phyloP scores from a whole-genome alignment of 1,140 invertebrate species.

The Drusus annulatus region DNA sequence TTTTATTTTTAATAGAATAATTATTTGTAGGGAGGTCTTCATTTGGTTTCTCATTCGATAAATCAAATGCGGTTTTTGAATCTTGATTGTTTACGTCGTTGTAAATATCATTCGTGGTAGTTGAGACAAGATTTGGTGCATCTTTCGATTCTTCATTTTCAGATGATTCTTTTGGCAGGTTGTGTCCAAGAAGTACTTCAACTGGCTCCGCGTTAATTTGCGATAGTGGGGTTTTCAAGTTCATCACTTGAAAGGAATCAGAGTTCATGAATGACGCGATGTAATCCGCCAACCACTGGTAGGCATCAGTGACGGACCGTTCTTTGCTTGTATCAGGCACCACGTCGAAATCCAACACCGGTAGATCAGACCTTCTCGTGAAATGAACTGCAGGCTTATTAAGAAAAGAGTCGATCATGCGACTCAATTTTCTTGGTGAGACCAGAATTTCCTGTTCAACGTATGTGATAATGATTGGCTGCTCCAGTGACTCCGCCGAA shows the following conservation, averaged over 20 bases:
- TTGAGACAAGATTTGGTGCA: too few species aligned
- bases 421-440: neutral
- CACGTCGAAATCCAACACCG: neutral
- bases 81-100: too few species aligned
- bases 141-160: too few species aligned
- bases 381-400: neutral
- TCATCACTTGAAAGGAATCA: neutral
- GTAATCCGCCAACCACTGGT: neutral
- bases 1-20: too few species aligned
- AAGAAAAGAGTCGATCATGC: neutral
- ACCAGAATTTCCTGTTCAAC: conserved; percentile 6
- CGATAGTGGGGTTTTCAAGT: neutral
- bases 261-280: neutral
- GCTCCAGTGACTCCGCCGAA: neutral
- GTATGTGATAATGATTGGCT: neutral
- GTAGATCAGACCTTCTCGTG: neutral
- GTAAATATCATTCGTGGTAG: too few species aligned
- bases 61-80: too few species aligned
- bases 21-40: too few species aligned
- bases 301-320: neutral
- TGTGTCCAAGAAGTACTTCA: too few species aligned
- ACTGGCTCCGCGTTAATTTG: too few species aligned
- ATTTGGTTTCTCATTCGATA: too few species aligned
- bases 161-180: too few species aligned
- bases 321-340: neutral